Evolutionary conservation across 2,888 invertebrate species (phyloP).

Genomic region (Drosophila atripex): DNA sequence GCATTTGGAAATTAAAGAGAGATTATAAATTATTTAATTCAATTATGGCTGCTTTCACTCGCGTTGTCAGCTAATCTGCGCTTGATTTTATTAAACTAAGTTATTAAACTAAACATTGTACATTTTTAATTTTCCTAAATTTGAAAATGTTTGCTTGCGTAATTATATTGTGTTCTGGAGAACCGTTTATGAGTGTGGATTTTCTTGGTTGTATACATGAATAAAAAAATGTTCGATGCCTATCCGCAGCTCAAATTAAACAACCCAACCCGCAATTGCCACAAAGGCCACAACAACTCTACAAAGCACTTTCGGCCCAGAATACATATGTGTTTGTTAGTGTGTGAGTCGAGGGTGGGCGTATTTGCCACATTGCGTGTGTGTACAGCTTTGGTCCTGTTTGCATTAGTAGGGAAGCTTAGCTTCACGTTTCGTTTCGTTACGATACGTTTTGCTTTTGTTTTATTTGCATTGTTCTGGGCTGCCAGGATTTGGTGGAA

Average conservation of each 20-base stretch:
- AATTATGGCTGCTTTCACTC: conserved; percentile 20
- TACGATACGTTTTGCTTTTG: conserved; percentile 58
- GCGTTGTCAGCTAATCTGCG: conserved; percentile 6
- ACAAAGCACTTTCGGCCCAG: conserved; percentile 50
- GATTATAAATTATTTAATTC: conserved; percentile 23
- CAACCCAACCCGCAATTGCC: conserved; percentile 42
- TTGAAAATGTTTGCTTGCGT: no score
- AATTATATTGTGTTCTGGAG: conserved; percentile 14
- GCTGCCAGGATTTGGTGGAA: conserved; percentile 37
- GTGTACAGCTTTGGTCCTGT: conserved; percentile 49
- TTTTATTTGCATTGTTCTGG: conserved; percentile 74
- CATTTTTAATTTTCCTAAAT: no score
- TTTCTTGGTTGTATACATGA: conserved; percentile 64
- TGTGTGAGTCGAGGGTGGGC: conserved; percentile 1
- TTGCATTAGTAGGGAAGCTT: conserved; percentile 56
- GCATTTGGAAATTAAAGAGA: conserved; percentile 3
- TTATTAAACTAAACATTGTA: no score
- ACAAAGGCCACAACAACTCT: conserved; percentile 28
- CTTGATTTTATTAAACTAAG: no score
- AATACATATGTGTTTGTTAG: conserved; percentile 15
- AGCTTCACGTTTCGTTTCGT: conserved; percentile 19
- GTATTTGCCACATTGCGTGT: conserved; percentile 36
- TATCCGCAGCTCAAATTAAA: conserved; percentile 49
- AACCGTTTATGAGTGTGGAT: conserved; percentile 1
- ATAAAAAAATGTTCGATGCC: conserved; percentile 54